Evolutionary conservation across 2,797 vertebrate genomes (phyloP), one percentile per base, ranked within the genome.

Genomic region (Lacerta viridis): DNA sequence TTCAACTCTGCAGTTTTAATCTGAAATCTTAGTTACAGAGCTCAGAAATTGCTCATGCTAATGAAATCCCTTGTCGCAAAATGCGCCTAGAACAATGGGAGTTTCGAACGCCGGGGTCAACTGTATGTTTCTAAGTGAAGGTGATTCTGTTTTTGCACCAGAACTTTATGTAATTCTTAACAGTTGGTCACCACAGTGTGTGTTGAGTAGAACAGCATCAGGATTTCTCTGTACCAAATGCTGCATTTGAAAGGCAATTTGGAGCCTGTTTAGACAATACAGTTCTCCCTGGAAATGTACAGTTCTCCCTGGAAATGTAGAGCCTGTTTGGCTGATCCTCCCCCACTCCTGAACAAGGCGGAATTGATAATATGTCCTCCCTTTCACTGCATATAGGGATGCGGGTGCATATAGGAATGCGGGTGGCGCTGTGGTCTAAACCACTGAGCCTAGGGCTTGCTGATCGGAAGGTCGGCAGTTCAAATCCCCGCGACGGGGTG

Each of bases 401-500:
- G 33, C 33, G 33, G 33, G 33, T 59, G 10, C 41, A 17, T 55
- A 55, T 55, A 55, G 50, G 1, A 3, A 55, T 1, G 50, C 50
- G 3, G 50, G 50, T 55, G 50, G 50, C 0, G 13, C 50, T 55
- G 50, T 55, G 50, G 3, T 15, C 50, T 55, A 55, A 55, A 55
- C 50, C 50, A 55, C 50, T 55, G 50, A 55, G 13, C 50, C 50
- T 55, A 55, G 50, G 3, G 50, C 50, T 55, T 55, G 50, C 13
- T 55, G 50, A 55, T 55, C 50, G 0, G 50, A 15, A 55, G 50
- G 50, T 55, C 13, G 3, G 50, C 13, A 0, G 50, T 55, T 55
- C 50, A 3, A 55, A 55, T 55, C 1, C 50, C 50, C 3, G 1
- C 0, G 50, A 13, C 1, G 13, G 50, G 50, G 0, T 55, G 50